Evolutionary conservation across 2,797 vertebrate species (phyloP).

Genomic region (Channa striata): DNA sequence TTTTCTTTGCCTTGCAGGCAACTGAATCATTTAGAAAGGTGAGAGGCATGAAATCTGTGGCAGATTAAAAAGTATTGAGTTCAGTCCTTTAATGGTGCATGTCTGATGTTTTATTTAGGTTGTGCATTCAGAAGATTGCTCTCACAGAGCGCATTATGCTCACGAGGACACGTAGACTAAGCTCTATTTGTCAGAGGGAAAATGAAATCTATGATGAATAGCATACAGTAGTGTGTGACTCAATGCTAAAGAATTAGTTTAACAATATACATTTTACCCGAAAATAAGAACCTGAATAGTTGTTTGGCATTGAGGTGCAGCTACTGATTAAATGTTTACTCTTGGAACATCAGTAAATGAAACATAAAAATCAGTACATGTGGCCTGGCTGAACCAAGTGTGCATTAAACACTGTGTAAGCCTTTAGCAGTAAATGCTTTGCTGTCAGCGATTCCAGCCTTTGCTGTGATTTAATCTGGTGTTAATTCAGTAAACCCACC

Average conservation of each 20-base stretch:
- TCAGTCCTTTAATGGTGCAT: slow-evolving; percentile 81
- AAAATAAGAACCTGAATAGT: neutral
- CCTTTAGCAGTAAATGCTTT: slow-evolving; percentile 1
- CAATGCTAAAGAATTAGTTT: slow-evolving; percentile 6
- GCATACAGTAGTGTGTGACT: neutral
- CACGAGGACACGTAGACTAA: slow-evolving; percentile 9
- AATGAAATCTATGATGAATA: slow-evolving; percentile 17
- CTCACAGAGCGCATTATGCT: slow-evolving; percentile 31
- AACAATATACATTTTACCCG: neutral
- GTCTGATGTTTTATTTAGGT: slow-evolving; percentile 85
- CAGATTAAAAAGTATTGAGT: slow-evolving; percentile 71
- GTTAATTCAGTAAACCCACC: slow-evolving; percentile 2
- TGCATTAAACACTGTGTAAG: slow-evolving; percentile 3
- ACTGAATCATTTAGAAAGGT: slow-evolving; percentile 69
- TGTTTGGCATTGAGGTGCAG: neutral
- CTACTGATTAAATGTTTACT: slow-evolving; percentile 6
- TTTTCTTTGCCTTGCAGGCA: slow-evolving; percentile 60
- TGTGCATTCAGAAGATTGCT: slow-evolving; percentile 70
- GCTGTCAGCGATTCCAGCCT: slow-evolving; percentile 9
- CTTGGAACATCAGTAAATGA: neutral
- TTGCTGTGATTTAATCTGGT: neutral
- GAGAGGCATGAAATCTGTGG: slow-evolving; percentile 59
- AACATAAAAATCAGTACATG: neutral
- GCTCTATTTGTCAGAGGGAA: slow-evolving; percentile 22
- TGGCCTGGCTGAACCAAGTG: neutral